These are phyloP conservation scores for Athrips mouffetella DNA, from an alignment of 2,888 invertebrate species.

Conservation along the genomic window DNA sequence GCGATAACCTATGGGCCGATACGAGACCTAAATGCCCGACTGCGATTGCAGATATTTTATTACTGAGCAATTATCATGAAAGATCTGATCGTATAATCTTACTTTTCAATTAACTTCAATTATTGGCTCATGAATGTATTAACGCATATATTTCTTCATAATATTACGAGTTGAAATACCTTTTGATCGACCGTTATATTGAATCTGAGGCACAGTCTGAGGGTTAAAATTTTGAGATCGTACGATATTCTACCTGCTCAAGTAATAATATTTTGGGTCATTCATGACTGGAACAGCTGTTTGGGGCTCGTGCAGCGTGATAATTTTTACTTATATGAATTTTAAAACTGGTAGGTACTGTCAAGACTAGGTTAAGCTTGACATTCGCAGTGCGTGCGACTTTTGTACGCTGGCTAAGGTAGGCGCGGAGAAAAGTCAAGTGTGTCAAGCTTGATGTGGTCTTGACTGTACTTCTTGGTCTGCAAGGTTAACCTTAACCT, in stretches of 20 bases:
- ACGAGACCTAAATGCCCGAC: slow-evolving; percentile 38
- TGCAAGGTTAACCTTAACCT: too few species aligned
- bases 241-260: slow-evolving; percentile 58
- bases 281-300: slow-evolving; percentile 54
- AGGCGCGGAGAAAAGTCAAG: too few species aligned
- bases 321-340: slow-evolving; percentile 36
- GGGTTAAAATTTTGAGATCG: slow-evolving; percentile 33
- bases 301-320: slow-evolving; percentile 46
- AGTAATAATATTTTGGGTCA: slow-evolving; percentile 47
- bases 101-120: slow-evolving; percentile 11
- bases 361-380: too few species aligned
- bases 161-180: too few species aligned
- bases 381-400: too few species aligned
- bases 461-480: too few species aligned
- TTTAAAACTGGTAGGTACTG: too few species aligned
- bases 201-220: background rate
- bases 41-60: slow-evolving; percentile 35
- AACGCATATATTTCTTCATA: too few species aligned
- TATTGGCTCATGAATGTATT: slow-evolving; percentile 8
- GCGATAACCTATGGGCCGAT: slow-evolving; percentile 51
- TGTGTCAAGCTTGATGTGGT: too few species aligned
- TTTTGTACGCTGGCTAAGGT: too few species aligned
- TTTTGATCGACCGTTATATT: slow-evolving; percentile 5
- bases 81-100: slow-evolving; percentile 21
- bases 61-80: slow-evolving; percentile 16